A percentile compares a stretch with the other conserved stretches of the same genome.
phyloP scores from a whole-genome alignment of 2,888 invertebrate genomes.

The Caprella mutica region DNA sequence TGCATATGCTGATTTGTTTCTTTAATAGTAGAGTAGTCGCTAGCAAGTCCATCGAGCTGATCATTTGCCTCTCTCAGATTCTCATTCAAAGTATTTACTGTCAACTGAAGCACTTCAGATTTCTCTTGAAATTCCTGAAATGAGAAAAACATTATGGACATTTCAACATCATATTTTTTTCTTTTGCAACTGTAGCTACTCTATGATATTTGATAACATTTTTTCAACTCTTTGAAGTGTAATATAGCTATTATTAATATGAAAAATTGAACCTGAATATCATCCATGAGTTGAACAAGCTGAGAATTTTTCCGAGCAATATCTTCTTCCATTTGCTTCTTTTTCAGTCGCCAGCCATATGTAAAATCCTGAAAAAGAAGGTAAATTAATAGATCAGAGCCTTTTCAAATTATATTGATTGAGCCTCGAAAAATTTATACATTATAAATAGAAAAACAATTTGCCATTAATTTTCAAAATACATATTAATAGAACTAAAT shows the following conservation, averaged over 20 bases:
- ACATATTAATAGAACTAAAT: no score
- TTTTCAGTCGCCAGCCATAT: conserved; percentile 22
- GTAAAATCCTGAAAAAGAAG: conserved; percentile 31
- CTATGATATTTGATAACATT: no score
- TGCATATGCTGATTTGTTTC: conserved; percentile 3
- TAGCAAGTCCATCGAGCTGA: conserved; percentile 1
- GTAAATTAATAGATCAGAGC: no score
- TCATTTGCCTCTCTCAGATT: background rate
- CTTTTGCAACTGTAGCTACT: no score
- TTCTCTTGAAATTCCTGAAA: background rate
- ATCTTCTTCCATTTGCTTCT: conserved; percentile 26
- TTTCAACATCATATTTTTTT: no score
- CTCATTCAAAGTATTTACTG: background rate
- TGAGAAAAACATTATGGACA: no score
- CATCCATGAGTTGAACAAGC: conserved; percentile 30
- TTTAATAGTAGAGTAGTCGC: background rate
- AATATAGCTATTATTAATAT: no score
- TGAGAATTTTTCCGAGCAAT: conserved; percentile 17
- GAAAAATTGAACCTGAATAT: conserved; percentile 26
- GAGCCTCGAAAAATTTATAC: no score
- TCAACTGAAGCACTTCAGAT: background rate
- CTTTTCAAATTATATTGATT: no score
- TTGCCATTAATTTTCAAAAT: no score
- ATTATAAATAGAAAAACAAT: no score
- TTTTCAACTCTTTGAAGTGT: no score